Base-by-base conservation (phyloP, 1,140 invertebrate genomes). In the Phocides pigmalion region DNA sequence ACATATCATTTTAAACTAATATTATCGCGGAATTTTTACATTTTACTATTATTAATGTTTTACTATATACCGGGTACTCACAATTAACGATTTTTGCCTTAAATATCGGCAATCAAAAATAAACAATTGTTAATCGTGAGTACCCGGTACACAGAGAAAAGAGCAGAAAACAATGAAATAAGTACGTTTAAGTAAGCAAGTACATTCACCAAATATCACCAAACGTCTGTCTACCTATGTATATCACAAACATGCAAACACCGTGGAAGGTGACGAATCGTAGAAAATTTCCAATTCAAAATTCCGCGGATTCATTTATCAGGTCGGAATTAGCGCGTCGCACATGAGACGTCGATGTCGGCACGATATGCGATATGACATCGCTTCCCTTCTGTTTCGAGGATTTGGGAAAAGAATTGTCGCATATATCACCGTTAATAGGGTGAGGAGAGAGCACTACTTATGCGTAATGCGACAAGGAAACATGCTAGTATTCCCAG, bases 381-480 rank as follows among this genome's bases (percentile, higher is more conserved):
- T 65, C 74, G 67, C 68, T 81, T 81, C 86, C 86, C 81, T 85
- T 88, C 77, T 88, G 84, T 86, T 78, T 76, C 77, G 69, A 72
- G 84, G 88, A 81, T 89, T 88, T 79, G 77, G 78, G 58, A 85
- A 91, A 91, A 90, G 88, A 90, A 90, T 90, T 79, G 85, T 79
- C 87, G 79, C 87, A 90, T 90, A 88, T 87, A 89, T 90, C 88
- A 89, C 81, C 44, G 82, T 89, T 90, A 90, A 90, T 90, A 89
- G 88, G 88, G 87, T 80, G 84, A 81, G 81, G 85, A 91, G 84
- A 90, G 84, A 91, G 83, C 83, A 91, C 87, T 91, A 87, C 89
- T 91, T 91, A 87, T 85, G 84, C 87, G 83, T 91, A 89, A 89
- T 91, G 89, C 79, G 87, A 89, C 87, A 87, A 81, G 87, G 84